Conservation (phyloP, 2,797 vertebrate species). For the Phyllotis vaccarum region DNA sequence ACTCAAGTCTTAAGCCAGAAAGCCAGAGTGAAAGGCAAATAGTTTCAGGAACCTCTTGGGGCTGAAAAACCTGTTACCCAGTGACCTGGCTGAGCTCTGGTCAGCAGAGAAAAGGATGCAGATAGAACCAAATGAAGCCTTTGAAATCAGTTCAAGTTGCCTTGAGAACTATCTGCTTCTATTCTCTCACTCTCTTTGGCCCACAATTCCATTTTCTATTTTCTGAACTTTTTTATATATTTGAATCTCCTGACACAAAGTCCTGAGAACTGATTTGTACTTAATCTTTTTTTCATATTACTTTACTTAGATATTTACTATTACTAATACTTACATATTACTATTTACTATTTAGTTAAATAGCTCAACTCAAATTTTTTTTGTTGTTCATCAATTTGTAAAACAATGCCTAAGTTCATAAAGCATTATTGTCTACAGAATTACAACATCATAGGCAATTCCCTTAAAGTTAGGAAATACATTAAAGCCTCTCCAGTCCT, state of each 20-base stretch:
- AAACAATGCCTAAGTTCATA: not conserved
- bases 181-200: not conserved
- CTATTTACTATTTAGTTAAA: too few relatives aligned
- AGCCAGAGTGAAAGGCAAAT: not conserved
- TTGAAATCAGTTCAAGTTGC: not conserved
- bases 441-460: not conserved
- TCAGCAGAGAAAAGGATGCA: not conserved
- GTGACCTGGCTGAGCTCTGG: not conserved
- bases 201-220: not conserved
- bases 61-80: not conserved
- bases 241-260: not conserved
- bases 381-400: not conserved
- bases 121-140: not conserved
- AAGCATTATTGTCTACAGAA: not conserved
- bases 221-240: not conserved
- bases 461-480: not conserved
- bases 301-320: not conserved
- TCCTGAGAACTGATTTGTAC: not conserved
- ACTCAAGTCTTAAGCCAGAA: not conserved
- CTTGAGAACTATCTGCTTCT: not conserved
- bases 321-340: too few relatives aligned
- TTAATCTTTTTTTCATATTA: not conserved
- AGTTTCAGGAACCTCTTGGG: not conserved
- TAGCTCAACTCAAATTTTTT: not conserved
- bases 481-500: not conserved